Evolutionary conservation across 2,888 invertebrate species (phyloP).

Genomic region (Zaprionus obscuricornis): DNA sequence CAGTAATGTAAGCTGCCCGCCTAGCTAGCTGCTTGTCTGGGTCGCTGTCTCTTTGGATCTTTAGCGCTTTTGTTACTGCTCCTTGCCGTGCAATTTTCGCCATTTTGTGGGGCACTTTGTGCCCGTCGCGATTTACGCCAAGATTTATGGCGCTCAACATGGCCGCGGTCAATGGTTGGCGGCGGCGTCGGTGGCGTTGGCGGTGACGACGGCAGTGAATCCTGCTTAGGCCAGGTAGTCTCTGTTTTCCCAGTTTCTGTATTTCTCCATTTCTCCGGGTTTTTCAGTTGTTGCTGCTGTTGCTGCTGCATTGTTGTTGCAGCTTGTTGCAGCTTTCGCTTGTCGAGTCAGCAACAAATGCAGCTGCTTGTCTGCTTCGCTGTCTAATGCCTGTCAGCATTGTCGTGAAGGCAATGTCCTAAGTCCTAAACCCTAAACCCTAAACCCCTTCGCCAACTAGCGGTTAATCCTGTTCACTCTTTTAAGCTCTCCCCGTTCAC

Average conservation of each 20-base stretch:
- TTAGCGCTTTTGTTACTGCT: slow-evolving; percentile 55
- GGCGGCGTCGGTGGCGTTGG: slow-evolving; percentile 23
- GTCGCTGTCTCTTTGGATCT: slow-evolving; percentile 1
- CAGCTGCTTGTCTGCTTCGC: slow-evolving; percentile 19
- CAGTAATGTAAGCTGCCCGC: slow-evolving; percentile 41
- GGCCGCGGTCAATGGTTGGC: slow-evolving; percentile 52
- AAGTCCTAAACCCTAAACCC: too few relatives aligned
- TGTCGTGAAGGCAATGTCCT: slow-evolving; percentile 48
- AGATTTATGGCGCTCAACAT: slow-evolving; percentile 79
- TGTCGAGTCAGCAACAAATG: slow-evolving; percentile 57
- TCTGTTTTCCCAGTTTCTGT: background rate
- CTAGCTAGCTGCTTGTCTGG: slow-evolving; percentile 30
- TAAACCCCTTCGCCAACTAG: slow-evolving; percentile 38
- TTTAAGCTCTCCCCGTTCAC: slow-evolving; percentile 38
- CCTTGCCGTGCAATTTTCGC: slow-evolving; percentile 70
- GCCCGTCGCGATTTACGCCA: slow-evolving; percentile 65
- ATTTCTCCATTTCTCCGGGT: background rate
- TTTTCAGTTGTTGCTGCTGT: slow-evolving; percentile 8
- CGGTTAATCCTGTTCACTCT: slow-evolving; percentile 52
- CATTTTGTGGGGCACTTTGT: slow-evolving; percentile 72
- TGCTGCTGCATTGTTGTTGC: slow-evolving; percentile 30
- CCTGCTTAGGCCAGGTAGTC: slow-evolving; percentile 55
- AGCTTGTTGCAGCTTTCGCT: slow-evolving; percentile 19
- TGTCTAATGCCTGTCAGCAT: slow-evolving; percentile 68
- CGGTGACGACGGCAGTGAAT: slow-evolving; percentile 42